These are phyloP conservation scores for Platycheirus rosarum DNA, from an alignment of 2,888 invertebrate genomes.

Conservation along the genomic window DNA sequence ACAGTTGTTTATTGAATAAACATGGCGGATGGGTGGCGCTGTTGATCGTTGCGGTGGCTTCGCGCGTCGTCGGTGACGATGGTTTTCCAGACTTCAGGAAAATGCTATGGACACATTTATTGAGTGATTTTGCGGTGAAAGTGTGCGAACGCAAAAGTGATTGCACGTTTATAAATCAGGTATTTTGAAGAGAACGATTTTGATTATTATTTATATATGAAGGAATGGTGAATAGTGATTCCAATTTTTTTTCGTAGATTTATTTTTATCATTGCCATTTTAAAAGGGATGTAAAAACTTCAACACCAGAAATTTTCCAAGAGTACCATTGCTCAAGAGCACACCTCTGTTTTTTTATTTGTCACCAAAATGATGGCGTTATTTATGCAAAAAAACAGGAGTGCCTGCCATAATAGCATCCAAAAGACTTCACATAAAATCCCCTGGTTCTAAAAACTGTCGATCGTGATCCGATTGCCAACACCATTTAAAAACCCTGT, in stretches of 20 bases:
- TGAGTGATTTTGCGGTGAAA: slow-evolving; percentile 63
- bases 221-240: no score
- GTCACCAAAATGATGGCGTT: no score
- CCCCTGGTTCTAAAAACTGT: slow-evolving; percentile 52
- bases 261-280: no score
- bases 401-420: not conserved
- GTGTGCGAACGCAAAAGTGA: slow-evolving; percentile 43
- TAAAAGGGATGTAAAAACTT: no score
- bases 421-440: slow-evolving; percentile 27
- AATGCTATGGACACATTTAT: slow-evolving; percentile 58
- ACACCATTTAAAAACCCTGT: slow-evolving; percentile 24
- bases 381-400: no score
- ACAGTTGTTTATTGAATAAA: slow-evolving; percentile 46
- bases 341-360: no score
- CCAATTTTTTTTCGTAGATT: no score
- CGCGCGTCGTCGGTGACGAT: not conserved
- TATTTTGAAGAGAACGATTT: no score
- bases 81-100: slow-evolving; percentile 25
- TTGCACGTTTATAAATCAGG: slow-evolving; percentile 15
- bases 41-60: slow-evolving; percentile 4
- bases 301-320: no score
- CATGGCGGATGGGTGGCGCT: slow-evolving; percentile 19
- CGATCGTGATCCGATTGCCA: slow-evolving; percentile 46
- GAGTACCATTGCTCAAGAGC: no score
- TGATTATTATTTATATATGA: no score